phyloP scores from a whole-genome alignment of 2,888 invertebrate genomes.

The Rhogogaster chlorosoma region DNA sequence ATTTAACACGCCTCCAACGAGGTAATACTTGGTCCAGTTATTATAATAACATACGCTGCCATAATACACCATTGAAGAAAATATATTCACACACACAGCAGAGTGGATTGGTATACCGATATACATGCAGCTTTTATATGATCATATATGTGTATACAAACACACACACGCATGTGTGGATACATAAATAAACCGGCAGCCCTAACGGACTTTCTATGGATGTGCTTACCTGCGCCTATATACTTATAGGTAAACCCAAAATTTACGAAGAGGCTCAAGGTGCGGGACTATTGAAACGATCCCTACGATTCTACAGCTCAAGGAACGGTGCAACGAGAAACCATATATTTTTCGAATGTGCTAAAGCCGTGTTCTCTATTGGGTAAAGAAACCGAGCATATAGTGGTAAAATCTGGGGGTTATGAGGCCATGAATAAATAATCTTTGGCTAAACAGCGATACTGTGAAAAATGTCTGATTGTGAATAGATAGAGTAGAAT shows the following conservation, averaged over 20 bases:
- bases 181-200: background rate
- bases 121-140: background rate
- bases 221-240: background rate
- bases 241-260: background rate
- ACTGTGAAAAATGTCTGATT: background rate
- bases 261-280: conserved; percentile 22
- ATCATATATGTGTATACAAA: background rate
- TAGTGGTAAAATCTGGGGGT: background rate
- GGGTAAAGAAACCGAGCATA: background rate
- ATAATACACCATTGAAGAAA: conserved; percentile 39
- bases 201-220: conserved; percentile 34
- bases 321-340: conserved; percentile 35
- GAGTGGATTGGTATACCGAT: background rate
- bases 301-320: conserved; percentile 35
- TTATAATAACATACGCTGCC: conserved; percentile 46
- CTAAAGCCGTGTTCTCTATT: background rate
- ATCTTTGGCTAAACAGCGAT: background rate
- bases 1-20: conserved; percentile 43
- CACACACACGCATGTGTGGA: background rate
- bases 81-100: background rate
- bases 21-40: conserved; percentile 39
- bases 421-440: background rate
- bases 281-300: conserved; percentile 36
- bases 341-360: conserved; percentile 29
- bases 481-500: too few relatives aligned